phyloP scores from a whole-genome alignment of 2,113 vertebrate species.

The Cathartes aura region DNA sequence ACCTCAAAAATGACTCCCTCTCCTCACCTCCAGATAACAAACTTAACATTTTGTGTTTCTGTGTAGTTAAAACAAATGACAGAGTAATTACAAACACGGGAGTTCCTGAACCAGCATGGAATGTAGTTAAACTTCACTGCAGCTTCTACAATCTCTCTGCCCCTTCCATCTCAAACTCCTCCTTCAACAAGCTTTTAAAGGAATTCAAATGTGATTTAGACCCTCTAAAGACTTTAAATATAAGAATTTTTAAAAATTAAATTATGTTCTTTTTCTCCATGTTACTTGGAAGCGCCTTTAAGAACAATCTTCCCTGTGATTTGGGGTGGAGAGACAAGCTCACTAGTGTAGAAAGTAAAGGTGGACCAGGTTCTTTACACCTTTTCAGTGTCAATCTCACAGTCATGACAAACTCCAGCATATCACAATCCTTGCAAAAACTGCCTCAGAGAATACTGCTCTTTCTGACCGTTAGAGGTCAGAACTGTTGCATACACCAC shows the following conservation, averaged over 20 bases:
- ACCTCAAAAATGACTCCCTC: neutral
- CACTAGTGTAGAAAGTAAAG: neutral
- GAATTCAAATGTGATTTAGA: neutral
- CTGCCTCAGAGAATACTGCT: neutral
- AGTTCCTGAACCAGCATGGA: neutral
- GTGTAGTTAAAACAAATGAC: neutral
- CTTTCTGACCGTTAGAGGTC: constrained; percentile 41
- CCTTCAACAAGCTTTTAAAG: neutral
- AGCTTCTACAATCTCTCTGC: neutral
- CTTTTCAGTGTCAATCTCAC: neutral
- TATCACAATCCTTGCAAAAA: neutral
- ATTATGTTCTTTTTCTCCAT: neutral
- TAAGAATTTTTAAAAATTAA: rapidly evolving
- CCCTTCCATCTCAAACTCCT: neutral
- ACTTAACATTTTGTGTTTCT: neutral
- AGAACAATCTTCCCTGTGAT: neutral
- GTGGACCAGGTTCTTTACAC: neutral
- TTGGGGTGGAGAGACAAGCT: neutral
- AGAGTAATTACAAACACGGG: neutral
- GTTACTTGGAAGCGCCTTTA: neutral
- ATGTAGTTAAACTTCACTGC: neutral
- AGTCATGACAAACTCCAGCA: neutral
- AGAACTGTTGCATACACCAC: neutral
- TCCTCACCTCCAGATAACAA: neutral
- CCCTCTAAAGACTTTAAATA: neutral